Evolutionary conservation across 2,888 invertebrate genomes (phyloP).

Genomic region (Hydriomena furcata): DNA sequence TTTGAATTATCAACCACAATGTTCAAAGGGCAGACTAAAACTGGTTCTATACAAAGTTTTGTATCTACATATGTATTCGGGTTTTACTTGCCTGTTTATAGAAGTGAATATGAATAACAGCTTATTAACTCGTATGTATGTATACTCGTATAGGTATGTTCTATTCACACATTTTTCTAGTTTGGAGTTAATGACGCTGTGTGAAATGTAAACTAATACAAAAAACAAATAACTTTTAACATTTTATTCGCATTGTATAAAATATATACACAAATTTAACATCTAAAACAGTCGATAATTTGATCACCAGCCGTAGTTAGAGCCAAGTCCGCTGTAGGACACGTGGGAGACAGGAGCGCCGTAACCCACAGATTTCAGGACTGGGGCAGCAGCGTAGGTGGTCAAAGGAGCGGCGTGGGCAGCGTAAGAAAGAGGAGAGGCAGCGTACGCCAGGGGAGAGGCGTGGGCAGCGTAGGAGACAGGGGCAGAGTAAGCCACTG

Average conservation of each 20-base stretch:
- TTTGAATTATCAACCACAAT: constrained; percentile 9
- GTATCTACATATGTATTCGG: constrained; percentile 7
- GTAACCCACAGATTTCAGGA: constrained; percentile 62
- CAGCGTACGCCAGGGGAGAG: constrained; percentile 55
- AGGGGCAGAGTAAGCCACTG: constrained; percentile 45
- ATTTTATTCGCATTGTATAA: constrained; percentile 69
- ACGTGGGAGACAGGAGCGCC: constrained; percentile 86
- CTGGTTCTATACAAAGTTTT: constrained; percentile 14
- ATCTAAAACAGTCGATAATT: constrained; percentile 55
- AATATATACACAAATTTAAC: constrained; percentile 69
- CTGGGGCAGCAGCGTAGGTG: constrained; percentile 54
- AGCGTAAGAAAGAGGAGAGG: constrained; percentile 55
- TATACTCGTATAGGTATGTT: no score
- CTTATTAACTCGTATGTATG: no score
- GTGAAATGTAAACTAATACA: background rate
- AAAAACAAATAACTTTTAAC: constrained; percentile 37
- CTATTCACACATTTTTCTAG: no score
- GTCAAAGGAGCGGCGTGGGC: constrained; percentile 47
- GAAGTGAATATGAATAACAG: no score
- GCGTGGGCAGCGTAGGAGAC: constrained; percentile 49
- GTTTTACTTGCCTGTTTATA: no score
- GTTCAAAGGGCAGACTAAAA: constrained; percentile 23
- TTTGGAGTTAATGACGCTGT: no score
- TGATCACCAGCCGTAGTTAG: constrained; percentile 85
- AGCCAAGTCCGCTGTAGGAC: constrained; percentile 85